Evolutionary conservation across 2,888 invertebrate species (phyloP), one percentile per base, ranked within the genome.

Genomic region (Drosophila stalkeri): DNA sequence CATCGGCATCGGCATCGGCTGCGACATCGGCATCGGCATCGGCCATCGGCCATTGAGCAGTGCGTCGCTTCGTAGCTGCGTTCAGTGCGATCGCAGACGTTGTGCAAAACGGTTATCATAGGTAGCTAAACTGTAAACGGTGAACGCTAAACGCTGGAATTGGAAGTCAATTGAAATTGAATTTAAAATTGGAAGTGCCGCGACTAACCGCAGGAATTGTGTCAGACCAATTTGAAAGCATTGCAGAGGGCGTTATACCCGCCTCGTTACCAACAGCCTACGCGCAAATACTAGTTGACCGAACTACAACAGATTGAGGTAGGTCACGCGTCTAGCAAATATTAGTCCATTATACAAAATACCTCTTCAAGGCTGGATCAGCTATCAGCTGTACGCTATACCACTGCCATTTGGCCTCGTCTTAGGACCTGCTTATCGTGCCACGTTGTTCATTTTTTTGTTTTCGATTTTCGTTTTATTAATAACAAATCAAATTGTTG

Each of bases 31-130:
- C 46, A 27, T 16, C 47, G 27, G 11, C 47, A n/a, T 65, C 62
- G 52, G 49, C 46, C 46, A 35, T 52, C 61, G 64, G 62, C 41
- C 52, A 59, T 49, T 27, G 72, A 33, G 31, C 49, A 39, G 57
- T 64, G 63, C 67, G 37, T 14, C 37, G 52, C 23, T 67, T 60
- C 56, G 59, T 16, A 49, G 72, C 47, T 57, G 57, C 54, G 52
- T 68, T 83, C 83, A 89, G 89, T 90, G 72, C 75, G 90, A 86
- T 90, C 90, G 80, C 82, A 90, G 86, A 79, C 90, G 78, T 90
- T 84, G 86, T 79, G 66, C 76, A 75, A 71, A 80, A 75, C 89
- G 73, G 81, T 83, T 76, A 66, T 59, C 64, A 66, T 75, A 46
- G 54, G n/a, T 52, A 60, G 35, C 8, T 11, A 41, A n/a, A 35